Conservation (phyloP, 2,797 vertebrate genomes). For the Gymnoscopelus braueri region DNA sequence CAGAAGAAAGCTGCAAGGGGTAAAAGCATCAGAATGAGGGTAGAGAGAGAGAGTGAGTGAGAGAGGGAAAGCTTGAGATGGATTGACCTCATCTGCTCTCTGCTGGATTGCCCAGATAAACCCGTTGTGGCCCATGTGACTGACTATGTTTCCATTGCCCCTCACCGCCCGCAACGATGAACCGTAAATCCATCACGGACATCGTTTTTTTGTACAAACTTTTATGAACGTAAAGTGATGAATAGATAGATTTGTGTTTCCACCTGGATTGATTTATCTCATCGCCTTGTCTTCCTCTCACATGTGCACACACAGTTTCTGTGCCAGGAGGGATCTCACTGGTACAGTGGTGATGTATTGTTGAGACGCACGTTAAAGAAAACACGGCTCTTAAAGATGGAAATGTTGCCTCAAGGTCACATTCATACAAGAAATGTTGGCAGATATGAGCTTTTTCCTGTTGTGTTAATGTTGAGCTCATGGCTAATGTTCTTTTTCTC, state of each 20-base stretch:
- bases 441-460: slow-evolving; percentile 19
- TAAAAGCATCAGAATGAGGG: too few relatives aligned
- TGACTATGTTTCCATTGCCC: slow-evolving; percentile 24
- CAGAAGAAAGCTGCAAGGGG: too few relatives aligned
- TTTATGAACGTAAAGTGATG: slow-evolving; percentile 22
- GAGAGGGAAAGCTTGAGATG: slow-evolving; percentile 33
- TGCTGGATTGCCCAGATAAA: slow-evolving; percentile 57
- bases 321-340: slow-evolving; percentile 40
- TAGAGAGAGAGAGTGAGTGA: background rate
- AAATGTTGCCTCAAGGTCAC: slow-evolving; percentile 36
- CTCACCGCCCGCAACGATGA: slow-evolving; percentile 33
- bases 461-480: slow-evolving; percentile 32
- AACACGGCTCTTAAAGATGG: slow-evolving; percentile 23
- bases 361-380: slow-evolving; percentile 33
- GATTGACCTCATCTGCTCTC: slow-evolving; percentile 52
- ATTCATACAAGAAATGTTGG: slow-evolving; percentile 12
- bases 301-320: slow-evolving; percentile 20
- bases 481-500: slow-evolving; percentile 53
- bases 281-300: slow-evolving; percentile 1
- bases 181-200: slow-evolving; percentile 47
- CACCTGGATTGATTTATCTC: slow-evolving; percentile 60
- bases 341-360: slow-evolving; percentile 13
- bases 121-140: slow-evolving; percentile 53
- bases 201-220: slow-evolving; percentile 30
- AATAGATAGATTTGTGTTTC: slow-evolving; percentile 47